A percentile compares a stretch with the other conserved stretches of the same genome.
These are phyloP conservation scores for Acheta domesticus DNA, from an alignment of 2,888 invertebrate genomes.

Conservation along the genomic window DNA sequence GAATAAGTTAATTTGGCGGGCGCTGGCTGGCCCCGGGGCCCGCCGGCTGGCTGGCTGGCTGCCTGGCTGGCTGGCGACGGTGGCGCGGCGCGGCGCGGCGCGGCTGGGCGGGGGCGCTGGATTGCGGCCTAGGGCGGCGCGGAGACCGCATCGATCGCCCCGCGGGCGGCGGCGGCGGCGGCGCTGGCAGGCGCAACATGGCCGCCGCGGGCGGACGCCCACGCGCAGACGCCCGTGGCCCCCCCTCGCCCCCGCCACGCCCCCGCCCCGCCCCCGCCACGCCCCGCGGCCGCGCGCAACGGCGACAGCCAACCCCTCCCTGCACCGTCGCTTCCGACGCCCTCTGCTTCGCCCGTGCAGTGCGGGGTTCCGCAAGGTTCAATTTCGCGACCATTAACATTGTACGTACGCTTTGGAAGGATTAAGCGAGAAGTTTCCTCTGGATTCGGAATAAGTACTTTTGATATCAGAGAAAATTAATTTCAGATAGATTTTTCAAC, in stretches of 20 bases:
- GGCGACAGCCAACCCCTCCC: not conserved
- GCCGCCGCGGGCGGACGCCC: constrained; percentile 10
- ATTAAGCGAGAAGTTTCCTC: too few species aligned
- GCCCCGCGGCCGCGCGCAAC: not conserved
- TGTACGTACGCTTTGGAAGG: too few species aligned
- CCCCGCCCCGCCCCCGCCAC: too few species aligned
- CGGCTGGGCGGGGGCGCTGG: not conserved
- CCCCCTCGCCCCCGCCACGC: not conserved
- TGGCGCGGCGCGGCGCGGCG: not conserved
- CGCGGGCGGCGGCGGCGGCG: not conserved
- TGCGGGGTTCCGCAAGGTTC: too few species aligned
- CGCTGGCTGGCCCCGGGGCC: not conserved
- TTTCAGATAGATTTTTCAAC: too few species aligned
- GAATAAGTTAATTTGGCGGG: not conserved
- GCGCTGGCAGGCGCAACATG: constrained; percentile 18
- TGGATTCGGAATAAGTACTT: too few species aligned
- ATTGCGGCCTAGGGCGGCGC: constrained; percentile 1
- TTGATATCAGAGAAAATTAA: too few species aligned
- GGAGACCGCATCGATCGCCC: not conserved
- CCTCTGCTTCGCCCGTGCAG: too few species aligned
- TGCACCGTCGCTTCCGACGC: not conserved
- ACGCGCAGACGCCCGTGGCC: not conserved
- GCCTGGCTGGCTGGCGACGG: not conserved
- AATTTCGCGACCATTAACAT: too few species aligned
- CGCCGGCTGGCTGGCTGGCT: not conserved